Evolutionary conservation across 2,888 invertebrate species (phyloP).

Genomic region (Orchesella flavescens): DNA sequence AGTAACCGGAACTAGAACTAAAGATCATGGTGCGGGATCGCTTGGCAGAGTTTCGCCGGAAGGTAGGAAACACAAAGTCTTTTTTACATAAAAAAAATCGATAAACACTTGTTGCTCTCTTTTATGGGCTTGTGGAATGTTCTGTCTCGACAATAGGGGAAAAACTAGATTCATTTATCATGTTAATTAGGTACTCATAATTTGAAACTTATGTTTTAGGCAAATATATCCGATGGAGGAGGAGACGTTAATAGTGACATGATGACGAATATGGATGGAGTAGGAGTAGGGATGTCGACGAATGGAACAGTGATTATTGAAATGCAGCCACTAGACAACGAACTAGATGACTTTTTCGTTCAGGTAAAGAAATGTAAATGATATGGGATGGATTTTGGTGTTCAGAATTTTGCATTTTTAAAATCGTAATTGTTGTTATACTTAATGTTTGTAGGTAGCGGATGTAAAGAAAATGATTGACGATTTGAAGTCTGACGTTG

Average conservation of each 20-base stretch:
- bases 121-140: background rate
- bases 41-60: constrained; percentile 66
- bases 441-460: constrained; percentile 73
- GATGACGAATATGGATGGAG: background rate
- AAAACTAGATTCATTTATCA: background rate
- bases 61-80: constrained; percentile 47
- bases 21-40: constrained; percentile 66
- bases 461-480: constrained; percentile 74
- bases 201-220: constrained; percentile 7
- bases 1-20: background rate
- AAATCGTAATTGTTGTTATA: background rate
- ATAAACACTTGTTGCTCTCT: constrained; percentile 1
- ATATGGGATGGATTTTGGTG: background rate
- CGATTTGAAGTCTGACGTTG: constrained; percentile 73
- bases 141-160: too few relatives aligned
- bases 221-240: constrained; percentile 40
- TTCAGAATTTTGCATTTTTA: too few relatives aligned
- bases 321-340: constrained; percentile 66
- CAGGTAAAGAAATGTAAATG: constrained; percentile 55
- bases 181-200: background rate
- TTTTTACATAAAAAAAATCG: background rate
- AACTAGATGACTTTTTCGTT: constrained; percentile 66
- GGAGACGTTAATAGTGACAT: constrained; percentile 44
- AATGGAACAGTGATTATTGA: constrained; percentile 66
- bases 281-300: constrained; percentile 13